phyloP scores from a whole-genome alignment of 1,140 invertebrate genomes.

The Drosophila sproati region DNA sequence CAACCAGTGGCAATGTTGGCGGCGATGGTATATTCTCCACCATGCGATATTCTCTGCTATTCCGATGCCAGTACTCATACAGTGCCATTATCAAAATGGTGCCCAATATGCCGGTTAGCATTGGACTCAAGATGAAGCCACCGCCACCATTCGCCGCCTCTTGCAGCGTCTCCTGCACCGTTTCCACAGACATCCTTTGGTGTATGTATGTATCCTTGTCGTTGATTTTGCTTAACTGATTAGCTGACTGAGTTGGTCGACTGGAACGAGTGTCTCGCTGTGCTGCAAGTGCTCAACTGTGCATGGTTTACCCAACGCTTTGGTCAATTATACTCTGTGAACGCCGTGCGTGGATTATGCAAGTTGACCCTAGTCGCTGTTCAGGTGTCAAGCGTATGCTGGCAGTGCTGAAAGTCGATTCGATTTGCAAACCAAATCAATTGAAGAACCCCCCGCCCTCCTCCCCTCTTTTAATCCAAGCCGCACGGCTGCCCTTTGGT shows the following conservation, averaged over 20 bases:
- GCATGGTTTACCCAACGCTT: neutral
- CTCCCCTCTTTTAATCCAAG: neutral
- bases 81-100: constrained; percentile 57
- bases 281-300: constrained; percentile 62
- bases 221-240: neutral
- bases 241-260: neutral
- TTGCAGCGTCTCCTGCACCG: constrained; percentile 68
- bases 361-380: constrained; percentile 1
- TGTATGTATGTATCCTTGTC: neutral
- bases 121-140: constrained; percentile 52
- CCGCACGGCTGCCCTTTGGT: neutral
- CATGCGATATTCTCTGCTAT: constrained; percentile 75
- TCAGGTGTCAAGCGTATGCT: constrained; percentile 65
- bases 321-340: constrained; percentile 51
- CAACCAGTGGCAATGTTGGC: constrained; percentile 86
- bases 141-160: constrained; percentile 46
- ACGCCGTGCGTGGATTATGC: constrained; percentile 13
- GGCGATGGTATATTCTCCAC: constrained; percentile 86
- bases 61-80: constrained; percentile 77
- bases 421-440: constrained; percentile 65
- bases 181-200: constrained; percentile 69
- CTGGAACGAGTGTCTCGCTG: constrained; percentile 32
- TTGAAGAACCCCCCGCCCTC: neutral
- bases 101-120: constrained; percentile 69
- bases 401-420: too few relatives aligned